A percentile compares a stretch with the other conserved stretches of the same genome.
phyloP scores from a whole-genome alignment of 53 echinoderm and acorn worm species.

The Echinometra lucunter region DNA sequence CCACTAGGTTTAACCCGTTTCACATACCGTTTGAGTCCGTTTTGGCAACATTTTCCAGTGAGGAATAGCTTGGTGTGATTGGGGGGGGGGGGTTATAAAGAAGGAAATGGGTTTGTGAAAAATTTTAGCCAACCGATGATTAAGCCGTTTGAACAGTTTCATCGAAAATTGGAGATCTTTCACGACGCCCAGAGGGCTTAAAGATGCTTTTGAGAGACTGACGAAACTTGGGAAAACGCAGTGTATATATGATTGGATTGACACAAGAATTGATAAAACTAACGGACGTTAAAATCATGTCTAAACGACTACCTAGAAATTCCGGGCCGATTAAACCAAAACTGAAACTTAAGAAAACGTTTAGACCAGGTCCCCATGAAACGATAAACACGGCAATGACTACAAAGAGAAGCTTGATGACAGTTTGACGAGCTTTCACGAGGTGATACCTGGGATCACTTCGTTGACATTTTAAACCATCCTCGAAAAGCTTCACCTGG shows the following conservation, averaged over 20 bases:
- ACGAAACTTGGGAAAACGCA: constrained; percentile 2
- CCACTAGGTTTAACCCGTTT: no score
- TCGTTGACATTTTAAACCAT: neutral
- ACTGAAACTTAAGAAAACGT: neutral
- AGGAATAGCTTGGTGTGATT: no score
- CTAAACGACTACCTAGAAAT: neutral
- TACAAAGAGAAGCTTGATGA: neutral
- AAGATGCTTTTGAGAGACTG: no score
- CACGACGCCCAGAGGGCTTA: no score
- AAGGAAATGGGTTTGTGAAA: no score
- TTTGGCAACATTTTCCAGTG: no score
- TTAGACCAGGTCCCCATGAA: constrained; percentile 41
- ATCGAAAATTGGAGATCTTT: no score
- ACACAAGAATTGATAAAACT: constrained; percentile 35
- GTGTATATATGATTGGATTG: constrained; percentile 27
- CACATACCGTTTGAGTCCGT: no score
- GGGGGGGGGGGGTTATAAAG: no score
- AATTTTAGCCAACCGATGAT: no score
- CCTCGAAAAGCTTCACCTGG: neutral
- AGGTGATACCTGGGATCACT: neutral
- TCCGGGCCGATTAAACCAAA: neutral
- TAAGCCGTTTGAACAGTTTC: no score
- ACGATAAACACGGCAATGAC: neutral
- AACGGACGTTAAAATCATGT: neutral
- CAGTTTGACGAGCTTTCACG: neutral